A percentile compares a stretch with the other conserved stretches of the same genome.
These are phyloP conservation scores for Rutpela maculata DNA, from an alignment of 2,888 invertebrate genomes.

Conservation along the genomic window DNA sequence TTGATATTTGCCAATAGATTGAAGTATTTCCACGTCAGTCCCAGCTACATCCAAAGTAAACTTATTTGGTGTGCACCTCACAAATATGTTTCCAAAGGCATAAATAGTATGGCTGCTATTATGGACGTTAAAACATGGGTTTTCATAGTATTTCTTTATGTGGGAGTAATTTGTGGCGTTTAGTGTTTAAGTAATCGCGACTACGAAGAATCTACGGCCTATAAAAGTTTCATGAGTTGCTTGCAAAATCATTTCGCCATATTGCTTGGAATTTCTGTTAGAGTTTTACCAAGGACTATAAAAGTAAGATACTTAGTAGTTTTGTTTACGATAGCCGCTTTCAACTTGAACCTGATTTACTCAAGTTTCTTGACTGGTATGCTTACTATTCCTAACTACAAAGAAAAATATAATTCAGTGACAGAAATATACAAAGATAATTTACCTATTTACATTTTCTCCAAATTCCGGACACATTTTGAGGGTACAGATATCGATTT, in stretches of 20 bases:
- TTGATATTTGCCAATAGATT: not conserved
- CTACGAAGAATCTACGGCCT: not conserved
- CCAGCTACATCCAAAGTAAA: not conserved
- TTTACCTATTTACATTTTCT: not conserved
- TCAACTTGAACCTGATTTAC: not conserved
- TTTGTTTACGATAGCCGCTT: not conserved
- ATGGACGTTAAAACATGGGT: not conserved
- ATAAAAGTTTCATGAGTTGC: not conserved
- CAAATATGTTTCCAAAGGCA: not conserved
- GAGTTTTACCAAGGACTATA: not conserved
- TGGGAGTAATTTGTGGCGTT: not conserved
- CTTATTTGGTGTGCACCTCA: constrained; percentile 16
- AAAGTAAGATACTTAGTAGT: constrained; percentile 4
- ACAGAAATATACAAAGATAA: not conserved
- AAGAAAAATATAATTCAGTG: not conserved
- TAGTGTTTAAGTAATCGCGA: not conserved
- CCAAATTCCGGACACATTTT: not conserved
- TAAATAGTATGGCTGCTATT: not conserved
- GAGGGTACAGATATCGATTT: not conserved
- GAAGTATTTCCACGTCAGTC: not conserved
- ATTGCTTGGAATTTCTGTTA: not conserved
- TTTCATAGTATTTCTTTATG: not conserved
- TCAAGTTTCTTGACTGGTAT: not conserved
- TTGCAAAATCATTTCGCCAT: not conserved
- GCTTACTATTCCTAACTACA: not conserved